Conservation (phyloP, 1,140 invertebrate species). For the Drosophila mojavensis region DNA sequence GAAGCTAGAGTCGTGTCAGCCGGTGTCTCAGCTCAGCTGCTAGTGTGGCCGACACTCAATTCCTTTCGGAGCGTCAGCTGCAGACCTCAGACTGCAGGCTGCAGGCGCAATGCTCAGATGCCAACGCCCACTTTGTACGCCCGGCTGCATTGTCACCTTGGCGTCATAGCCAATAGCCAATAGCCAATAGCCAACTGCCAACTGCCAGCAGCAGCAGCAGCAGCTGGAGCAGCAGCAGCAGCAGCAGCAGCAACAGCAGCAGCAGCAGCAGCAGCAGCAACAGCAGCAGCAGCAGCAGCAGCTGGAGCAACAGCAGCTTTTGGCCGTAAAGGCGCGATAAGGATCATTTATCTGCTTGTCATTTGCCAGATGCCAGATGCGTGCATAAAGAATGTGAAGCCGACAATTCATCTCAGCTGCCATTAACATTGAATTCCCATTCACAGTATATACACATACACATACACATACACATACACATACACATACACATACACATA, state of each 20-base stretch:
- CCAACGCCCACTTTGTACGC: conserved; percentile 9
- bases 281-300: background rate
- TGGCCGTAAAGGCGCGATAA: conserved; percentile 32
- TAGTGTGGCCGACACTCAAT: conserved; percentile 1
- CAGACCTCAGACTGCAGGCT: background rate
- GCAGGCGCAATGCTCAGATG: background rate
- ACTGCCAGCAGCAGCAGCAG: background rate
- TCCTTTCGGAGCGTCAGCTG: conserved; percentile 8
- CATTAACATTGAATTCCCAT: conserved; percentile 39
- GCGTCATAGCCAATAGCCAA: background rate
- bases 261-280: background rate
- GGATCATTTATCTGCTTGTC: conserved; percentile 64
- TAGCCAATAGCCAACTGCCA: background rate
- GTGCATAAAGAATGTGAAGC: conserved; percentile 34
- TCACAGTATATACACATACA: background rate
- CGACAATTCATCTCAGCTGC: conserved; percentile 6
- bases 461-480: too few species aligned
- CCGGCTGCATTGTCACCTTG: conserved; percentile 19
- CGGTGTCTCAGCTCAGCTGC: too few species aligned
- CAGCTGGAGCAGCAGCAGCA: background rate
- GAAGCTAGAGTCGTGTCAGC: conserved; percentile 4
- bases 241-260: too few species aligned
- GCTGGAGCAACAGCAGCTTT: background rate
- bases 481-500: too few species aligned
- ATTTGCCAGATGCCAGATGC: conserved; percentile 52